Base-by-base conservation (phyloP, 2,113 vertebrate species). In the Chrysemys picta region DNA sequence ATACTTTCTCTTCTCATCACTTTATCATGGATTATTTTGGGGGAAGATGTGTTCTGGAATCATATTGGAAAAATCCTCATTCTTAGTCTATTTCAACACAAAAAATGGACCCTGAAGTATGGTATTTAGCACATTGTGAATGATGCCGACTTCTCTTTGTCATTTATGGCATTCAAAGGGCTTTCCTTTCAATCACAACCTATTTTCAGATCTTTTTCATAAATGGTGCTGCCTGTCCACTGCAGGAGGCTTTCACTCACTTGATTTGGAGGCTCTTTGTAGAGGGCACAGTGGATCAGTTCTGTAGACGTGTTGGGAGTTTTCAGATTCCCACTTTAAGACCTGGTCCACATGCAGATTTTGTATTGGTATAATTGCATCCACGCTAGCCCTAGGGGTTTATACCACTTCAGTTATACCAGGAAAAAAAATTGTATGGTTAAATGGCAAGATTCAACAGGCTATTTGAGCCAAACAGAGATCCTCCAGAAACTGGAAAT, bases 1-100 rank as follows among this genome's bases (percentile, higher is more conserved):
- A 90, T 0, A 82, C 69, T 89, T 95, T 90, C 52, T 93, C 95
- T 93, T 90, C 91, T 49, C 49, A 84, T n/a, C 89, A 93, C 82
- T 8, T 85, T 81, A 88, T 89, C 82, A 27, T 82, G 72, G 89
- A 76, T 88, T 94, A 49, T 88, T 97, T 94, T 90, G 0, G 0
- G 94, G 59, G 38, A 89, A 93, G 29, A 4, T 90, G 2, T 62
- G 31, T 93, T 89, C 88, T 95, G 89, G 22, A 53, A 72, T 95
- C 14, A 6, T 50, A 8, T 4, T 89, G 89, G 96, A 96, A 95
- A 56, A 82, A 59, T 10, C 2, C 0, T 88, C 1, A 1, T 9
- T 94, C 52, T 91, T 31, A 35, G 14, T 65, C 31, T 65, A 19
- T 69, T 87, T 54, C 87, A 88, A 84, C 76, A 91, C 85, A 94